Conservation (phyloP, 2,113 vertebrate species). For the Apodemus sylvaticus region DNA sequence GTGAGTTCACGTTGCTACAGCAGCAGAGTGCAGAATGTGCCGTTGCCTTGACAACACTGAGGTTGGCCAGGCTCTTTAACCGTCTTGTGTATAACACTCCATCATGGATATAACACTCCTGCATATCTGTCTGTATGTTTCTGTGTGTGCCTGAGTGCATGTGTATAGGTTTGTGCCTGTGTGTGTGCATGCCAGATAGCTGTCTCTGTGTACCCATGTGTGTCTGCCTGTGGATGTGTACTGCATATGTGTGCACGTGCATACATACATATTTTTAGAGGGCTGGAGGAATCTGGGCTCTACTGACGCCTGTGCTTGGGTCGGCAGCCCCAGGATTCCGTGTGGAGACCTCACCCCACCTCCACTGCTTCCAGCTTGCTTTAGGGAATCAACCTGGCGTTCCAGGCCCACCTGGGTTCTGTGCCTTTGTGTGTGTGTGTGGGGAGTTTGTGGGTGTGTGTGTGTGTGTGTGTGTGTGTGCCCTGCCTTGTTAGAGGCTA, state of each 20-base stretch:
- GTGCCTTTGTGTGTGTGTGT: too few relatives aligned
- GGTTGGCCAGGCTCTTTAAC: not conserved
- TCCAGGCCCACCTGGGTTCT: rapidly evolving
- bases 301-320: not conserved
- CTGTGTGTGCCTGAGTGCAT: not conserved
- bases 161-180: not conserved
- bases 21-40: not conserved
- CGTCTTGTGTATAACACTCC: not conserved
- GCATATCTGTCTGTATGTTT: not conserved
- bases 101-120: not conserved
- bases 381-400: not conserved
- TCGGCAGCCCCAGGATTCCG: too few relatives aligned
- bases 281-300: not conserved
- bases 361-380: not conserved
- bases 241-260: not conserved
- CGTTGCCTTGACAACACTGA: not conserved
- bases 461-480: too few relatives aligned
- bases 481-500: not conserved
- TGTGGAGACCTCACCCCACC: rapidly evolving
- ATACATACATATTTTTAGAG: not conserved
- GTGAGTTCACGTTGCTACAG: not conserved
- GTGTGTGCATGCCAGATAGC: not conserved
- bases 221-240: not conserved
- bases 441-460: too few relatives aligned
- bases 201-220: not conserved